These are phyloP conservation scores for Thunnus maccoyii DNA, from an alignment of 2,113 vertebrate species.

Conservation along the genomic window DNA sequence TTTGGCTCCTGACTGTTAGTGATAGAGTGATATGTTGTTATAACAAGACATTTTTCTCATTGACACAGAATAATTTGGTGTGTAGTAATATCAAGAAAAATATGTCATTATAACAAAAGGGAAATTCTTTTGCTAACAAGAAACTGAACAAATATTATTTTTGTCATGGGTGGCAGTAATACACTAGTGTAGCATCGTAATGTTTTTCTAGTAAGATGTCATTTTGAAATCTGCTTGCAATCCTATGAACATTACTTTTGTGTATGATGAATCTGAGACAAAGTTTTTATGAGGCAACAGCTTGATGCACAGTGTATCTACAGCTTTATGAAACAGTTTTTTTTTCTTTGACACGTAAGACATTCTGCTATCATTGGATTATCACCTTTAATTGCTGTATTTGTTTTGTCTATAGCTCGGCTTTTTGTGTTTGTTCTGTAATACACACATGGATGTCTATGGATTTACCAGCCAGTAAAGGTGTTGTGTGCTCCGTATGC, in stretches of 20 bases:
- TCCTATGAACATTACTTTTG: too few relatives aligned
- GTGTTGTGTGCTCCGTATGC: constrained; percentile 27
- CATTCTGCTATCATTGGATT: background rate
- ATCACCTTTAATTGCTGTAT: constrained; percentile 40
- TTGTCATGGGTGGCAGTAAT: background rate
- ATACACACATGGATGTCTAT: background rate
- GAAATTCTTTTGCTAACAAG: background rate
- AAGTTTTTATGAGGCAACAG: background rate
- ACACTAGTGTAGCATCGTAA: background rate
- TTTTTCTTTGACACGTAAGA: background rate
- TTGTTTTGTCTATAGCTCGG: constrained; percentile 6
- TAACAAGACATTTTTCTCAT: too few relatives aligned
- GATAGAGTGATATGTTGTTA: background rate
- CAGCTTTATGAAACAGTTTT: background rate
- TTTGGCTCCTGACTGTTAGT: too few relatives aligned
- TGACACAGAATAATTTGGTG: background rate
- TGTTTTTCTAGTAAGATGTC: background rate
- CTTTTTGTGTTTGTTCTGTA: constrained; percentile 21
- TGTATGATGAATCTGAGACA: background rate
- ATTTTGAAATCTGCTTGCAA: background rate
- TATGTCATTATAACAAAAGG: background rate
- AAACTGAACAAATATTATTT: too few relatives aligned
- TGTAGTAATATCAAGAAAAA: background rate
- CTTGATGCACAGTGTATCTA: background rate
- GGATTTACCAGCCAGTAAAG: constrained; percentile 29